A percentile compares a stretch with the other conserved stretches of the same genome.
Conservation (phyloP, 2,797 vertebrate species). For the Muscicapa striata region DNA sequence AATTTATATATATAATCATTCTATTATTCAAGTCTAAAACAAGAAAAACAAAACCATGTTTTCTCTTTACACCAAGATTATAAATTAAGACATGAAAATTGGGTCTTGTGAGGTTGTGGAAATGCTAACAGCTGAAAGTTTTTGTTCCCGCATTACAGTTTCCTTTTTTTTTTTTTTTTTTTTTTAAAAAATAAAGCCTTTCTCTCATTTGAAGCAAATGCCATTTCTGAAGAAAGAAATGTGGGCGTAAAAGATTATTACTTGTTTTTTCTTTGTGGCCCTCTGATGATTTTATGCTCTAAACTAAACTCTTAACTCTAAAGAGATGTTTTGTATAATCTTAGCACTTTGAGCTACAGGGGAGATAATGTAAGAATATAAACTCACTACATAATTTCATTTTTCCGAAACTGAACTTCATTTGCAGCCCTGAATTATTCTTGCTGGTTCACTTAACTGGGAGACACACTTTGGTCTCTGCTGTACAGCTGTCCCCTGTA, state of each 20-base stretch:
- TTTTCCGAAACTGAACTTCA: not conserved
- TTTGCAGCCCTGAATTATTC: not conserved
- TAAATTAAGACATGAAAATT: slow-evolving; percentile 61
- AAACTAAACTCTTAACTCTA: not conserved
- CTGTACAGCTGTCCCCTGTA: not conserved
- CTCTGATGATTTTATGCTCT: not conserved
- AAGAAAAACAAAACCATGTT: slow-evolving; percentile 31
- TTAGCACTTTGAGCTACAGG: not conserved
- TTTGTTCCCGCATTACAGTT: not conserved
- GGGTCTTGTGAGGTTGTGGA: slow-evolving; percentile 15
- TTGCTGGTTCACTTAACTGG: not conserved
- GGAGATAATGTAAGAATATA: not conserved
- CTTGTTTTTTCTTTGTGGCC: not conserved
- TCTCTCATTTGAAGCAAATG: slow-evolving; percentile 37
- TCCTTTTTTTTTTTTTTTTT: not conserved
- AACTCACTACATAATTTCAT: not conserved
- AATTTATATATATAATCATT: slow-evolving; percentile 35
- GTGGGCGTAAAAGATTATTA: not conserved
- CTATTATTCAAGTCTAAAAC: slow-evolving; percentile 58
- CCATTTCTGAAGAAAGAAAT: slow-evolving; percentile 42
- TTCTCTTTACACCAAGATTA: slow-evolving; percentile 32
- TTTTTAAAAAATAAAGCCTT: not conserved
- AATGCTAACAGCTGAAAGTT: slow-evolving; percentile 47
- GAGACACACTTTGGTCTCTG: not conserved
- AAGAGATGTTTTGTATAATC: not conserved